Base-by-base conservation (phyloP, 2,797 vertebrate genomes). In the Ctenopoma multispine region DNA sequence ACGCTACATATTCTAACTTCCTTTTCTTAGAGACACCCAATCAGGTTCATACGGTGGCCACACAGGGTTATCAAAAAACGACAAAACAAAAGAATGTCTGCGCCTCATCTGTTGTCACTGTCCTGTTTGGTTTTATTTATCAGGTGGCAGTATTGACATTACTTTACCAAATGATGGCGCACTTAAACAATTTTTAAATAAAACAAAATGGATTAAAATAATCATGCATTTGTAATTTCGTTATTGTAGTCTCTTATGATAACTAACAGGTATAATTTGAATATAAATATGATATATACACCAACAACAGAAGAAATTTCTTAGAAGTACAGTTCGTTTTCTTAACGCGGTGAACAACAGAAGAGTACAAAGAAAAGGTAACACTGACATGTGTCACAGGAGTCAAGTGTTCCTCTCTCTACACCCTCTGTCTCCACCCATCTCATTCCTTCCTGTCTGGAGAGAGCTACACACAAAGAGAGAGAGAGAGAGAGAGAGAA, bases 351-450 rank as follows among this genome's bases (percentile, higher is more conserved):
- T 2, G 17, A 24, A 40, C 38, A 38, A 63, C 49, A 60, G 1
- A 17, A 18, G 9, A 49, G 49, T 20, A 48, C 40, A 75, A 63
- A 79, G 54, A 68, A 64, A 10, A 63, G 21, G 47, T 62, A 53
- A 69, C 34, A 34, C 29, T 48, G 48, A 46, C 56, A 62, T 61
- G 57, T 59, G 50, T 61, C 40, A 34, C 40, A 43, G 41, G 68
- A 67, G 63, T 78, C 55, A 64, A 54, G 58, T 57, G 51, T 71
- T 73, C 18, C 44, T 79, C 21, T 63, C 87, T 79, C 87, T 79
- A 87, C 87, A 54, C 88, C 84, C 88, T 80, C 50, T 46, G 59
- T 77, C 85, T 84, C 84, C 90, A 80, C 90, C 89, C 82, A 75
- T 63, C 36, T 36, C 27, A 64, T 14, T 27, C 66, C 65, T 77